Conservation (phyloP, 1,140 invertebrate species). For the Eciton burchellii region DNA sequence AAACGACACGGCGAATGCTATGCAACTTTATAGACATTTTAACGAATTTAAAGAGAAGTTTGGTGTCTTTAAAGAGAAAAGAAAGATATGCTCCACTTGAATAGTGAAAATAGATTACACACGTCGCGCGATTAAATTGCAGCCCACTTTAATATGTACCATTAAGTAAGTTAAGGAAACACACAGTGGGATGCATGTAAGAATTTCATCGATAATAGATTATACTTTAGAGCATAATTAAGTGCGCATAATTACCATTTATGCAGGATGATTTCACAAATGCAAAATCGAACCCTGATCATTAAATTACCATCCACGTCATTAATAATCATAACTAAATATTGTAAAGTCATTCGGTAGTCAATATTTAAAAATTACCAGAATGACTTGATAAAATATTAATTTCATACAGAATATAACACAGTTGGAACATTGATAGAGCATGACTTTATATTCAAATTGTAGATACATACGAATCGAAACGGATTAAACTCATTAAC, state of each 20-base stretch:
- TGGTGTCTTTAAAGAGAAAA: background rate
- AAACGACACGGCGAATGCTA: background rate
- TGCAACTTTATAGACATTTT: slow-evolving; percentile 20
- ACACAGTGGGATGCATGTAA: slow-evolving; percentile 65
- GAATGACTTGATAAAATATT: slow-evolving; percentile 1
- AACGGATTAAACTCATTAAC: slow-evolving; percentile 40
- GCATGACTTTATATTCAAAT: background rate
- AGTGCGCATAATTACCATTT: slow-evolving; percentile 31
- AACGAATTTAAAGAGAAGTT: background rate
- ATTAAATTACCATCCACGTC: background rate
- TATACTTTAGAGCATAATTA: slow-evolving; percentile 54
- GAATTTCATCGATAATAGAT: slow-evolving; percentile 30
- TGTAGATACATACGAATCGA: slow-evolving; percentile 40
- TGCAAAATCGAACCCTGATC: background rate
- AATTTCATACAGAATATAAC: slow-evolving; percentile 34
- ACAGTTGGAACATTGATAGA: slow-evolving; percentile 20
- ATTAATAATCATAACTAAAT: background rate
- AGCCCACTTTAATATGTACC: slow-evolving; percentile 62
- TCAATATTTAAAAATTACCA: slow-evolving; percentile 26
- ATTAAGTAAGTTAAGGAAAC: slow-evolving; percentile 65
- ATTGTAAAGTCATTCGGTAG: slow-evolving; percentile 44
- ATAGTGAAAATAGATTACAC: slow-evolving; percentile 60
- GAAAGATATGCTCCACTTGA: slow-evolving; percentile 58
- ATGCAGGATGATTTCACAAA: slow-evolving; percentile 38
- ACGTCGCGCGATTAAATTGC: slow-evolving; percentile 46